phyloP scores from a whole-genome alignment of 2,113 vertebrate species.

The Microcebus jonahi region DNA sequence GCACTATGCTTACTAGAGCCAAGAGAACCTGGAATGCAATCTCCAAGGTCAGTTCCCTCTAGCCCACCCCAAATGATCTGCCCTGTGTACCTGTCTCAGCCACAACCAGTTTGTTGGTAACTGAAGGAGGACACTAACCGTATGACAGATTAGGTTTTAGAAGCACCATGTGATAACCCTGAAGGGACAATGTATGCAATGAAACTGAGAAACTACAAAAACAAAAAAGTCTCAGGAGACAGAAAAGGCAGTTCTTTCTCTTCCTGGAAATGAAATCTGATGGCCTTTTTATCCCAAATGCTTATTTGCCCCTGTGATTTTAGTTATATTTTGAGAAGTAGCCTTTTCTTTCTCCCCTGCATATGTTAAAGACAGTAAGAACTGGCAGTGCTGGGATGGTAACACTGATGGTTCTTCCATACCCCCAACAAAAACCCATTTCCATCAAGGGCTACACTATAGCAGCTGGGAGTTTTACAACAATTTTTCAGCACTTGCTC shows the following conservation, averaged over 20 bases:
- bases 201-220: neutral
- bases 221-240: neutral
- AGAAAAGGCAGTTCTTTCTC: slow-evolving; percentile 11
- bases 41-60: neutral
- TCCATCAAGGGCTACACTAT: neutral
- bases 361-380: neutral
- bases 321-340: neutral
- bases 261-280: slow-evolving; percentile 1
- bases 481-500: neutral
- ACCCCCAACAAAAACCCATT: neutral
- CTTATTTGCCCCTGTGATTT: slow-evolving; percentile 10
- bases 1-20: neutral
- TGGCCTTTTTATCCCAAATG: neutral
- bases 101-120: neutral
- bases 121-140: slow-evolving; percentile 1
- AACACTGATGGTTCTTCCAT: neutral
- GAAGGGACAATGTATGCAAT: neutral
- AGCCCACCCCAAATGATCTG: neutral
- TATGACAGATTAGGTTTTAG: neutral
- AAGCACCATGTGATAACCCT: neutral
- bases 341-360: neutral
- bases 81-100: neutral
- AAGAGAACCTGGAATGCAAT: neutral
- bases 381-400: neutral
- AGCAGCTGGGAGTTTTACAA: neutral